Base-by-base conservation (phyloP, 92 coral and sea anemone species). In the Hydrozoanthus gracilis region DNA sequence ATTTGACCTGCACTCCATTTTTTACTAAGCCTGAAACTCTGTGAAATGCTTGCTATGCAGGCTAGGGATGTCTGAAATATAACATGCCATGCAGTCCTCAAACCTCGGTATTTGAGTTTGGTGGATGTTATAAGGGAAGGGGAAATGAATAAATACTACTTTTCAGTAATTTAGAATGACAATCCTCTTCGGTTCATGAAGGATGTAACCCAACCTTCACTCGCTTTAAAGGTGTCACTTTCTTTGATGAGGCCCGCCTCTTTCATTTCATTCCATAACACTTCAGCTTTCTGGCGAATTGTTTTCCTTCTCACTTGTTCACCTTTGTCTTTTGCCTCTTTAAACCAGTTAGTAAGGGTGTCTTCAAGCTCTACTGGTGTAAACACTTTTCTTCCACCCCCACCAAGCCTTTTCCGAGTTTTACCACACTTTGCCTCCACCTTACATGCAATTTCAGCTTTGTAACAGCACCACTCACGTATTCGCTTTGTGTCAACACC, bases 121-220 rank as follows among this genome's bases (percentile, higher is more conserved):
- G 39, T 27, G 39, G 39, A 27, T 27, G 39, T 27, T 27, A 27
- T 2, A 27, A 27, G 64, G 5, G 73, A 18, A 10, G 55, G n/a
- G 50, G 35, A 2, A 18, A 16, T 3, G 16, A 13, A 73, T 58
- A 9, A 9, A 61, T 61, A 64, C 3, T 64, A n/a, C 18, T 58
- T 16, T 8, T 5, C 18, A 10, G 44, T 35, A 7, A 35, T 17
- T 35, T 50, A 67, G 7, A 82, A 48, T 20, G 86, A 64, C 77
- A 82, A 49, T 49, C 86, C 74, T 17, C 18, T 61, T 67, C 86
- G 35, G 48, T 48, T 67, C 86, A 82, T 82, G 77, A 82, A 82
- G 10, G 86, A 82, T 44, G 75, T 82, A 15, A 82, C 86, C 86
- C 86, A 82, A 16, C 86, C 86, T 3, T 71, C 76, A 56, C 86